Evolutionary conservation across 2,113 vertebrate species (phyloP).

Genomic region (Paedocypris sp.): DNA sequence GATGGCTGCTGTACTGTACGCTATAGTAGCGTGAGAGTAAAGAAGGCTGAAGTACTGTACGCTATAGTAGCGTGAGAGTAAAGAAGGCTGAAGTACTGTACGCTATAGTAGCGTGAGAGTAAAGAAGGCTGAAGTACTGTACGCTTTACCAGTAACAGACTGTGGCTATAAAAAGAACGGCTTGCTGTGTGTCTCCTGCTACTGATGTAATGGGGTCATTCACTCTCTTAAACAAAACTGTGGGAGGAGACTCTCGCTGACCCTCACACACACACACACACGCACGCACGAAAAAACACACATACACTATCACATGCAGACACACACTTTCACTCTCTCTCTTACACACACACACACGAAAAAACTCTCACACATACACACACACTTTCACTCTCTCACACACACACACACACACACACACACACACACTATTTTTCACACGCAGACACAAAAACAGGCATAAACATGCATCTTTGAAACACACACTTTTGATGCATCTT

Average conservation of each 20-base stretch:
- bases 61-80: too few relatives aligned
- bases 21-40: too few relatives aligned
- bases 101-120: too few relatives aligned
- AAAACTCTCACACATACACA: too few relatives aligned
- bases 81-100: too few relatives aligned
- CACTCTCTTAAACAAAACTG: constrained; percentile 8
- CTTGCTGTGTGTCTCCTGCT: background rate
- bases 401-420: background rate
- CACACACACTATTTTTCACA: background rate
- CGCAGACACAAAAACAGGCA: background rate
- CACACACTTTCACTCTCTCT: background rate
- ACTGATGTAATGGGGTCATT: constrained; percentile 12
- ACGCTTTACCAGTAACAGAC: too few relatives aligned
- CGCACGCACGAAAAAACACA: background rate
- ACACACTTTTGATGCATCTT: too few relatives aligned
- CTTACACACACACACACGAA: background rate
- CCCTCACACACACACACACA: constrained; percentile 4
- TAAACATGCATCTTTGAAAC: too few relatives aligned
- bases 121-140: too few relatives aligned
- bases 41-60: too few relatives aligned
- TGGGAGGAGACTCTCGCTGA: background rate
- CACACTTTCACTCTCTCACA: background rate
- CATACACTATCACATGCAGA: background rate
- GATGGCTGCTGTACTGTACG: too few relatives aligned
- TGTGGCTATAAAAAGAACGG: background rate